Evolutionary conservation across 2,797 vertebrate species (phyloP).

Genomic region (Trachurus trachurus): DNA sequence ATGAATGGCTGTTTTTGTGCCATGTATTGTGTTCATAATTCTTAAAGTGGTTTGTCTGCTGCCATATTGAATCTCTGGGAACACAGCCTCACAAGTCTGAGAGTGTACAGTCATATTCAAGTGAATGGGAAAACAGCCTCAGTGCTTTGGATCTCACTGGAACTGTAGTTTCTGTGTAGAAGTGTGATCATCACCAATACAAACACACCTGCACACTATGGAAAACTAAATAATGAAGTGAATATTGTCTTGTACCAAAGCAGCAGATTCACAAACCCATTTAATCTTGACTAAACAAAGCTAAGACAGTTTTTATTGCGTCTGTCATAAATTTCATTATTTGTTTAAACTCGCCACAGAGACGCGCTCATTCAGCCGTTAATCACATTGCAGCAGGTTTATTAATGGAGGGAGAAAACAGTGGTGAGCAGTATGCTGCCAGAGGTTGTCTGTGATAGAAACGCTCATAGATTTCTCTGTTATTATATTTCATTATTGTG

Average conservation of each 20-base stretch:
- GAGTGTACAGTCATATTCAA: neutral
- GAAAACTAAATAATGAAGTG: neutral
- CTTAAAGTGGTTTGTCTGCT: neutral
- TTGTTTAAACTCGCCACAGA: slow-evolving; percentile 43
- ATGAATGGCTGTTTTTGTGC: neutral
- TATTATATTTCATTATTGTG: slow-evolving; percentile 50
- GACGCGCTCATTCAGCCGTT: slow-evolving; percentile 36
- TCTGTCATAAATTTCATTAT: slow-evolving; percentile 37
- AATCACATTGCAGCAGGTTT: slow-evolving; percentile 32
- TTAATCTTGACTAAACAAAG: slow-evolving; percentile 50
- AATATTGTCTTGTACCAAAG: slow-evolving; percentile 9
- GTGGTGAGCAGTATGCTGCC: slow-evolving; percentile 2
- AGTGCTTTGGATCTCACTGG: neutral
- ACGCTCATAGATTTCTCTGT: slow-evolving; percentile 26
- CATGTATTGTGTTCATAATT: neutral
- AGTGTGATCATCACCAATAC: neutral
- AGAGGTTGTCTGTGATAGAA: slow-evolving; percentile 22
- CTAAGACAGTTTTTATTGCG: slow-evolving; percentile 41
- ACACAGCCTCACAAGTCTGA: neutral
- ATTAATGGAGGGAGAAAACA: neutral
- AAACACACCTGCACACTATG: neutral
- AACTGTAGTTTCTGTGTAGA: neutral
- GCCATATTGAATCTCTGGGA: neutral
- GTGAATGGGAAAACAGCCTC: neutral
- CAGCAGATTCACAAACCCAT: slow-evolving; percentile 8